Evolutionary conservation across 1,140 invertebrate species (phyloP).

Genomic region (Lepidurus arcticus): DNA sequence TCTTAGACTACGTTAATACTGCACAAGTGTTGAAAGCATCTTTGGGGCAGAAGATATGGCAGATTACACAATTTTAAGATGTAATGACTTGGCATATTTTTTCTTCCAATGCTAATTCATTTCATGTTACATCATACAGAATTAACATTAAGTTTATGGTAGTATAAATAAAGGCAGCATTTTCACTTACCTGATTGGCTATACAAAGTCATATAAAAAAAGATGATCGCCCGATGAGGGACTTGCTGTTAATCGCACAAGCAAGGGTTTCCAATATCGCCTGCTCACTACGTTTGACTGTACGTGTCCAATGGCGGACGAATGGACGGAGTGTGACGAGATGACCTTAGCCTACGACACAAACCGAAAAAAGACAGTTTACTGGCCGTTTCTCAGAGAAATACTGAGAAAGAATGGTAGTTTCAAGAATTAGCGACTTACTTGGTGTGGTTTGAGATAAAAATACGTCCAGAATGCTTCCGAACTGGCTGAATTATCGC

Average conservation of each 20-base stretch:
- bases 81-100: background rate
- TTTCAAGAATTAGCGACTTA: background rate
- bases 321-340: background rate
- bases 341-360: background rate
- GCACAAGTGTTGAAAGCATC: constrained; percentile 30
- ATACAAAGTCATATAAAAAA: constrained; percentile 35
- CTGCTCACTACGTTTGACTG: background rate
- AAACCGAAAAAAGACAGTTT: background rate
- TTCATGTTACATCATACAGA: background rate
- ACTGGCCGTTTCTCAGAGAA: background rate
- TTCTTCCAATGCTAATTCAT: background rate
- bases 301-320: constrained; percentile 17
- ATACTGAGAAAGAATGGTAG: background rate
- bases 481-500: background rate
- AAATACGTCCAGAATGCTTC: background rate
- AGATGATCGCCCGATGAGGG: constrained; percentile 6
- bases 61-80: background rate
- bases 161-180: background rate
- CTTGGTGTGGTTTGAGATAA: background rate
- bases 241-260: constrained; percentile 15
- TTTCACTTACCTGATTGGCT: constrained; percentile 31
- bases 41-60: background rate
- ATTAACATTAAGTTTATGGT: background rate
- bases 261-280: constrained; percentile 16
- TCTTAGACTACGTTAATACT: background rate